These are phyloP conservation scores for Paramisgurnus dabryanus DNA, from an alignment of 2,113 vertebrate genomes.

Conservation along the genomic window DNA sequence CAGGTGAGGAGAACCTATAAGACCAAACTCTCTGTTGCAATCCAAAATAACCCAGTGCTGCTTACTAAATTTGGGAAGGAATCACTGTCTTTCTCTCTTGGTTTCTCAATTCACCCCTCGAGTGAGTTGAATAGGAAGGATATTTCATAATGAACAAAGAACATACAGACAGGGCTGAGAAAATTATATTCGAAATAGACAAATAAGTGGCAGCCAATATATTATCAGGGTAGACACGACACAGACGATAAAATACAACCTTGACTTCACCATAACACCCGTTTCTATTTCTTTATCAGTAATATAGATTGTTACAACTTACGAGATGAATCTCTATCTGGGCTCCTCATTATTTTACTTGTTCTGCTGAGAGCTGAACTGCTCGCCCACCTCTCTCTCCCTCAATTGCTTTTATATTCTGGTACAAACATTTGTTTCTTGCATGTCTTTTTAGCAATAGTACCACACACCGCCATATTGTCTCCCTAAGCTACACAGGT, in stretches of 20 bases:
- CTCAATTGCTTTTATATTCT: not conserved
- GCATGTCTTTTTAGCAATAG: not conserved
- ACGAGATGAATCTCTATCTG: conserved; percentile 36
- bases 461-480: conserved; percentile 28
- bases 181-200: conserved; percentile 31
- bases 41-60: conserved; percentile 15
- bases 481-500: conserved; percentile 1
- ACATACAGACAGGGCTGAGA: conserved; percentile 1
- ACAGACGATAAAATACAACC: conserved; percentile 33
- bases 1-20: too few relatives aligned
- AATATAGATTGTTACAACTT: not conserved
- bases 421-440: conserved; percentile 5
- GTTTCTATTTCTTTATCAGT: conserved; percentile 34
- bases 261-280: conserved; percentile 16
- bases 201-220: conserved; percentile 50
- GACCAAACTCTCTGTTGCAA: not conserved
- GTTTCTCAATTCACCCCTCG: conserved; percentile 42
- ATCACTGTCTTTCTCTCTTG: conserved; percentile 33
- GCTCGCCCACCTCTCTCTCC: not conserved
- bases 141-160: conserved; percentile 39
- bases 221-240: conserved; percentile 31
- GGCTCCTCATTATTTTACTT: conserved; percentile 23
- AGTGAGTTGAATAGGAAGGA: conserved; percentile 49
- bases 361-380: conserved; percentile 22
- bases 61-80: conserved; percentile 27